Conservation (phyloP, 2,797 vertebrate species). For the Borostomias antarcticus region DNA sequence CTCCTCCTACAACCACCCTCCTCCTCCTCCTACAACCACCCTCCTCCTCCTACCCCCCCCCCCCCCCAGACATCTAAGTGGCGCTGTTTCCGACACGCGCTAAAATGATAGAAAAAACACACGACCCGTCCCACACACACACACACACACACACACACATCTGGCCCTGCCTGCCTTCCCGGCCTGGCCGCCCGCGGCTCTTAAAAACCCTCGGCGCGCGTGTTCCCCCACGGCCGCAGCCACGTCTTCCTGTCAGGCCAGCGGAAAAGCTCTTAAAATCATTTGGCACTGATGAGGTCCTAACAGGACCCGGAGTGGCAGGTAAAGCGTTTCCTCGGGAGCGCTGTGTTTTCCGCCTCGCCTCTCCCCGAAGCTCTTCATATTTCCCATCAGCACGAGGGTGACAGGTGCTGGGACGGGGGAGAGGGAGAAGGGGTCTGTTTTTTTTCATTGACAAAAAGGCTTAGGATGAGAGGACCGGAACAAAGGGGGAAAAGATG, state of each 20-base stretch:
- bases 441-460: slow-evolving; percentile 35
- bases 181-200: slow-evolving; percentile 46
- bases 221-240: slow-evolving; percentile 68
- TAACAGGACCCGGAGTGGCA: slow-evolving; percentile 73
- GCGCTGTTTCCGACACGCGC: slow-evolving; percentile 46
- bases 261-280: slow-evolving; percentile 66
- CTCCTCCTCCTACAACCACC: background rate
- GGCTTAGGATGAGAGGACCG: slow-evolving; percentile 14
- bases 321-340: slow-evolving; percentile 64
- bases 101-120: slow-evolving; percentile 49
- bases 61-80: too few species aligned
- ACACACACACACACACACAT: slow-evolving; percentile 51
- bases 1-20: background rate
- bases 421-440: slow-evolving; percentile 19
- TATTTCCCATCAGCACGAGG: slow-evolving; percentile 60
- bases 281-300: slow-evolving; percentile 62
- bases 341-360: slow-evolving; percentile 46
- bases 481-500: slow-evolving; percentile 60
- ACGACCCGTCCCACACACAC: slow-evolving; percentile 44
- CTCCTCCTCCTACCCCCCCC: slow-evolving; percentile 33
- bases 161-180: slow-evolving; percentile 58
- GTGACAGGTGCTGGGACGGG: slow-evolving; percentile 60
- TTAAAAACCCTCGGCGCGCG: slow-evolving; percentile 46
- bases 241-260: slow-evolving; percentile 61
- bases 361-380: slow-evolving; percentile 55